phyloP scores from a whole-genome alignment of 2,797 vertebrate species.

The Poecilia picta region DNA sequence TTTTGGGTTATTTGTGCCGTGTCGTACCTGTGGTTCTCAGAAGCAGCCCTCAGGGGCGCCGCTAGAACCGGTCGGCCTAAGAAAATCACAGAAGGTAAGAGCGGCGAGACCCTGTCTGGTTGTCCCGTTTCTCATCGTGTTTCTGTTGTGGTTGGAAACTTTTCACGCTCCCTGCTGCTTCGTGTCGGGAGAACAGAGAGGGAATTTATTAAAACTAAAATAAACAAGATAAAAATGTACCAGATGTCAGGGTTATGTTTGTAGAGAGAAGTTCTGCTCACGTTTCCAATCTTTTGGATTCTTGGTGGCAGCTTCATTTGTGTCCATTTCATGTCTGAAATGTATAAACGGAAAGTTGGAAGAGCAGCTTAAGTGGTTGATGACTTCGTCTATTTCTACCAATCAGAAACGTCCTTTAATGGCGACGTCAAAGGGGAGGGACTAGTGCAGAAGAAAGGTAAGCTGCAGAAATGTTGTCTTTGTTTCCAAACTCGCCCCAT shows the following conservation, averaged over 20 bases:
- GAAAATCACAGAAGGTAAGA: conserved; percentile 63
- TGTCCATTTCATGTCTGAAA: conserved; percentile 35
- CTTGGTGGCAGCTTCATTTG: neutral
- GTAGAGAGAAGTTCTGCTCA: neutral
- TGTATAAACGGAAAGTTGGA: neutral
- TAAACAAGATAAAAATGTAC: neutral
- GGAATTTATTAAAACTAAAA: too few relatives aligned
- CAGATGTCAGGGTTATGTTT: neutral
- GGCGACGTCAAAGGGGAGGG: conserved; percentile 68
- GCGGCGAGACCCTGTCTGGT: neutral
- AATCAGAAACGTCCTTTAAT: conserved; percentile 75
- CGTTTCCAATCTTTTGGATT: conserved; percentile 6
- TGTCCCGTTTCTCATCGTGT: conserved; percentile 6
- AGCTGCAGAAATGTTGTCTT: conserved; percentile 11
- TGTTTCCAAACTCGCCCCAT: neutral
- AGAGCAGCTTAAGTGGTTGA: too few relatives aligned
- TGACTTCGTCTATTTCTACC: conserved; percentile 46
- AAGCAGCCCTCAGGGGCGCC: conserved; percentile 50
- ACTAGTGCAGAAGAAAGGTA: conserved; percentile 69
- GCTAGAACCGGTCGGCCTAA: conserved; percentile 38
- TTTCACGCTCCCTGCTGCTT: neutral
- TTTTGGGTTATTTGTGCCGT: neutral
- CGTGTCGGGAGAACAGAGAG: neutral
- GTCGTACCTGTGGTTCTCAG: conserved; percentile 50
- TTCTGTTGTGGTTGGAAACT: conserved; percentile 4